These are phyloP conservation scores for Alcedo atthis DNA, from an alignment of 2,797 vertebrate species.

Conservation along the genomic window DNA sequence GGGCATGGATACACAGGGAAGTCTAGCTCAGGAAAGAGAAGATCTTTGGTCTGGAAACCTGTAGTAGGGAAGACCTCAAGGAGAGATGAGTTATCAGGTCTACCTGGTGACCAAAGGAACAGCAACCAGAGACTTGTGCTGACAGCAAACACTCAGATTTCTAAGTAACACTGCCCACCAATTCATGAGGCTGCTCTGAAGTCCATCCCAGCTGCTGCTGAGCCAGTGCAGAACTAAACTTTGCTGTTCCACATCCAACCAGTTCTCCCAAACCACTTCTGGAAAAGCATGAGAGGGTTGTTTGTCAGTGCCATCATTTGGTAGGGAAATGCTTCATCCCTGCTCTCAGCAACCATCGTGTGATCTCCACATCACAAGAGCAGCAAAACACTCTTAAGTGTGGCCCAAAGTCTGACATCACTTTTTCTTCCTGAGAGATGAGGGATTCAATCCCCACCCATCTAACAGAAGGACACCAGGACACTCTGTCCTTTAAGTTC, in stretches of 20 bases:
- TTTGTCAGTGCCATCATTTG: constrained; percentile 13
- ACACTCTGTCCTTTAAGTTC: background rate
- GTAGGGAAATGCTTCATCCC: background rate
- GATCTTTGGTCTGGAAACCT: background rate
- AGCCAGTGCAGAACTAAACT: background rate
- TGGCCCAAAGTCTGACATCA: background rate
- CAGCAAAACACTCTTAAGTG: background rate
- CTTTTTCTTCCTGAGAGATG: rapidly evolving
- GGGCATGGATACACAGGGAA: background rate
- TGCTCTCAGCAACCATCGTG: background rate
- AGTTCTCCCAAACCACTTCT: constrained; percentile 16
- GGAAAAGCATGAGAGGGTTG: background rate
- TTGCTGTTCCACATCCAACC: background rate
- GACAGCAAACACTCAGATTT: background rate
- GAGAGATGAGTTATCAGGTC: background rate
- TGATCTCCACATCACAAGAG: constrained; percentile 41
- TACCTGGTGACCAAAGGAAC: background rate
- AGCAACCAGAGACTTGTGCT: background rate
- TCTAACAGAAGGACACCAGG: background rate
- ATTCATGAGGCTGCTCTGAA: constrained; percentile 16
- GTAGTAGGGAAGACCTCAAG: background rate
- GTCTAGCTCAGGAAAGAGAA: background rate
- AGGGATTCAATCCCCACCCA: background rate
- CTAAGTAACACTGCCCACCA: constrained; percentile 17
- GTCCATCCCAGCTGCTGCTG: background rate